These are phyloP conservation scores for Etheostoma nigrum DNA, from an alignment of 2,797 vertebrate species.

Conservation along the genomic window DNA sequence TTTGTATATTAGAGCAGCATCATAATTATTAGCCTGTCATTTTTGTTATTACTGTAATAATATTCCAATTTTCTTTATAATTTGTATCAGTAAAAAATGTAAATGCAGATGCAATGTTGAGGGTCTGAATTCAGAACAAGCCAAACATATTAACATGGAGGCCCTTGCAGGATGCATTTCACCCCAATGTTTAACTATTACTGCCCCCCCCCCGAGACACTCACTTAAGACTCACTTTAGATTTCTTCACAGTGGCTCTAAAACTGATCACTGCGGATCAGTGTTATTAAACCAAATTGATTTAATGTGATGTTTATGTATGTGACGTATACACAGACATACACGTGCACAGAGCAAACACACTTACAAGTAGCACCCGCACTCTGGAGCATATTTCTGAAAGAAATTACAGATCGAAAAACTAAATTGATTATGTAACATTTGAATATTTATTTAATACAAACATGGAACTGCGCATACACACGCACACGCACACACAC, in stretches of 20 bases:
- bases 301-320: slow-evolving; percentile 68
- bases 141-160: slow-evolving; percentile 79
- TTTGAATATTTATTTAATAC: slow-evolving; percentile 58
- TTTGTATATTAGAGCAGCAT: slow-evolving; percentile 22
- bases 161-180: slow-evolving; percentile 75
- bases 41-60: slow-evolving; percentile 27
- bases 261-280: slow-evolving; percentile 75
- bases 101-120: slow-evolving; percentile 66
- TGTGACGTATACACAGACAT: slow-evolving; percentile 43
- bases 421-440: slow-evolving; percentile 41
- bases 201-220: slow-evolving; percentile 5
- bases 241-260: slow-evolving; percentile 67
- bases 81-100: slow-evolving; percentile 42
- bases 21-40: slow-evolving; percentile 50
- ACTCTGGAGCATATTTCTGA: slow-evolving; percentile 10
- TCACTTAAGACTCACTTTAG: slow-evolving; percentile 73
- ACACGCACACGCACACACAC: slow-evolving; percentile 34
- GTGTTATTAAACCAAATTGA: slow-evolving; percentile 69
- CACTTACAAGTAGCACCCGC: slow-evolving; percentile 13
- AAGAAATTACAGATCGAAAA: slow-evolving; percentile 44
- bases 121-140: slow-evolving; percentile 76
- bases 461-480: slow-evolving; percentile 23
- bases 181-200: slow-evolving; percentile 77
- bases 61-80: slow-evolving; percentile 38
- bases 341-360: slow-evolving; percentile 16